Conservation (phyloP, 2,113 vertebrate species). For the Riparia riparia region DNA sequence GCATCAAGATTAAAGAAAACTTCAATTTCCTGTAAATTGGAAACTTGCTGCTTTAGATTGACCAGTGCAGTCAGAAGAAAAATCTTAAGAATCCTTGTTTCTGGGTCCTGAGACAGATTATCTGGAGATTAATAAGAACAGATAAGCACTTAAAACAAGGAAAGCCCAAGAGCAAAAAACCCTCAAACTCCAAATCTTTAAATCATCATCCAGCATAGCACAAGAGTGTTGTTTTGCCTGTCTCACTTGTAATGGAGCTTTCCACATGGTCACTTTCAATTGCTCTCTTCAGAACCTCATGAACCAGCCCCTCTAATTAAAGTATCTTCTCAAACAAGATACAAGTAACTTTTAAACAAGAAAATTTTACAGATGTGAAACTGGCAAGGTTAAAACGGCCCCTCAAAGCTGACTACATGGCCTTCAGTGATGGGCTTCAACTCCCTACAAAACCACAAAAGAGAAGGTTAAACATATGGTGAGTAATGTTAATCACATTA, state of each 20-base stretch:
- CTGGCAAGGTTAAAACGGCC: neutral
- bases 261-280: neutral
- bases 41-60: neutral
- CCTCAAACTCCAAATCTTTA: neutral
- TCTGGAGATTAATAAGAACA: neutral
- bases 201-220: neutral
- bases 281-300: neutral
- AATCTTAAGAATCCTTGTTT: neutral
- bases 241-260: neutral
- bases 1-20: neutral
- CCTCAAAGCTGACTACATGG: neutral
- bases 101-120: neutral
- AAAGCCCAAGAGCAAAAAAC: neutral
- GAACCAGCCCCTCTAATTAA: neutral
- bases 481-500: neutral
- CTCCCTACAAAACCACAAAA: neutral
- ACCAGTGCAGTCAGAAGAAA: neutral
- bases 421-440: fast-evolving
- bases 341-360: neutral
- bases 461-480: neutral
- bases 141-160: neutral
- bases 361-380: neutral
- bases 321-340: neutral
- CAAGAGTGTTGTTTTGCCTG: neutral
- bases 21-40: neutral